Percentiles rank a stretch among this genome's conserved stretches.
These are phyloP conservation scores for Podabrus alpinus DNA, from an alignment of 2,888 invertebrate genomes.

Conservation along the genomic window DNA sequence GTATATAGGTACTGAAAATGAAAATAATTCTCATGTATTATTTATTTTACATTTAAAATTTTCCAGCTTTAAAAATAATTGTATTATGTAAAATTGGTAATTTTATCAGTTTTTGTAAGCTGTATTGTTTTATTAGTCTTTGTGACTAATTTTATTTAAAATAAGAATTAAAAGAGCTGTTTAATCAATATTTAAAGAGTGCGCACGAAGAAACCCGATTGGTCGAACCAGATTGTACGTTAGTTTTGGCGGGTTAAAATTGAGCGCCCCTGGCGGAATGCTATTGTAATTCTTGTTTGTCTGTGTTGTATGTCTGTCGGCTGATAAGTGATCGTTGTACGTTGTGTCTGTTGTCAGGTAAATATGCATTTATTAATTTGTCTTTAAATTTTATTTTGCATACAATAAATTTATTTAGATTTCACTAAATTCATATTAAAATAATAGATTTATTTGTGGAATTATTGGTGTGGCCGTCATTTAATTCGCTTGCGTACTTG, in stretches of 20 bases:
- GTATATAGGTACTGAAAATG: no score
- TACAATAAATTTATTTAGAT: not conserved
- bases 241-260: not conserved
- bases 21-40: no score
- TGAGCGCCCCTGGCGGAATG: slow-evolving; percentile 2
- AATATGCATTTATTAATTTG: not conserved
- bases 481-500: not conserved
- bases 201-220: not conserved
- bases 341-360: not conserved
- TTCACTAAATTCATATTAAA: not conserved
- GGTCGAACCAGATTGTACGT: not conserved
- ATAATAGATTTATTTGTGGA: slow-evolving; percentile 3
- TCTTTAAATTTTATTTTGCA: not conserved
- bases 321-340: not conserved
- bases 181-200: not conserved
- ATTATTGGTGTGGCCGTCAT: not conserved
- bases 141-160: not conserved
- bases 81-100: not conserved
- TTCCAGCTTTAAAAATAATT: no score
- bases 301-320: not conserved
- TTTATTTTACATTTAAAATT: no score
- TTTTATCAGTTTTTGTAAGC: not conserved
- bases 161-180: not conserved
- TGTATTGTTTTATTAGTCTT: not conserved
- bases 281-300: not conserved